Conservation (phyloP, 2,113 vertebrate genomes). For the Collichthys lucidus region DNA sequence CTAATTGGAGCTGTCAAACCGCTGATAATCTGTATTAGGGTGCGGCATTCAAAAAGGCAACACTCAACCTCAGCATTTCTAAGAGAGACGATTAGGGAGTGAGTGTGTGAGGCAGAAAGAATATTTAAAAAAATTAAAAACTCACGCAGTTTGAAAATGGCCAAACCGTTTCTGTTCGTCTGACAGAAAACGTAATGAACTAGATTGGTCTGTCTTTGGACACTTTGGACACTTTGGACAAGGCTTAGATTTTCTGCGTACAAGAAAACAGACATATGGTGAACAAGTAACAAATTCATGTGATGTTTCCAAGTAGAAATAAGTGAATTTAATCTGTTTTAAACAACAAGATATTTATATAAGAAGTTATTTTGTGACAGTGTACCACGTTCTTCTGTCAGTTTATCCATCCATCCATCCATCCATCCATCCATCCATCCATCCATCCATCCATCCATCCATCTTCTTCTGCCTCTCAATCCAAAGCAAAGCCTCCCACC, state of each 20-base stretch:
- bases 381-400: neutral
- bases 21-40: slow-evolving; percentile 60
- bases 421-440: neutral
- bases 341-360: slow-evolving; percentile 5
- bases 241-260: neutral
- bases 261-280: slow-evolving; percentile 10
- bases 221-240: too few relatives aligned
- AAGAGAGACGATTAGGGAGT: slow-evolving; percentile 47
- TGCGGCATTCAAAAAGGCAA: slow-evolving; percentile 32
- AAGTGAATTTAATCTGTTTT: neutral
- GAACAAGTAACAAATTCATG: neutral
- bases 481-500: slow-evolving; percentile 34
- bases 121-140: neutral
- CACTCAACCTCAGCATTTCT: slow-evolving; percentile 37
- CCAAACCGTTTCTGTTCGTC: slow-evolving; percentile 41
- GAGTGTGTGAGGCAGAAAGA: slow-evolving; percentile 10
- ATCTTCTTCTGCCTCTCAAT: slow-evolving; percentile 31
- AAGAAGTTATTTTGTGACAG: neutral
- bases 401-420: slow-evolving; percentile 16
- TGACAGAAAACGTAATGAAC: slow-evolving; percentile 55
- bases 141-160: slow-evolving; percentile 34
- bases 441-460: slow-evolving; percentile 8
- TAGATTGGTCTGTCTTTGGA: slow-evolving; percentile 42
- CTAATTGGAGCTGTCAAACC: slow-evolving; percentile 68
- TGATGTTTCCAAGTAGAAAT: slow-evolving; percentile 10